Conservation (phyloP, 2,113 vertebrate species). For the Oriolus oriolus region DNA sequence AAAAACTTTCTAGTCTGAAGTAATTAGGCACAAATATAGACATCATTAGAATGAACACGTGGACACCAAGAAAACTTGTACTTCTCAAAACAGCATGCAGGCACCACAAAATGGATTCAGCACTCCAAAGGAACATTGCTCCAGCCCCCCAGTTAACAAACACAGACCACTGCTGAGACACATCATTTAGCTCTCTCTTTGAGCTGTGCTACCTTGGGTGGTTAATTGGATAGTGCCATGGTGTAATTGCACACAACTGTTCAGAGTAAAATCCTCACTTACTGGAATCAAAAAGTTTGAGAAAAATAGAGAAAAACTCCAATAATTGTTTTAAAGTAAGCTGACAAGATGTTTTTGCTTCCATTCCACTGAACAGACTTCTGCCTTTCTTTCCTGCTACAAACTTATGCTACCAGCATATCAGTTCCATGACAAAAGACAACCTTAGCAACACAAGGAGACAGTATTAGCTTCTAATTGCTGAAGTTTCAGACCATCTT, state of each 20-base stretch:
- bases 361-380: background rate
- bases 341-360: background rate
- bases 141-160: background rate
- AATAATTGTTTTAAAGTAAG: background rate
- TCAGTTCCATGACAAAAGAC: background rate
- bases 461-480: background rate
- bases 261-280: background rate
- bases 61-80: background rate
- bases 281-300: background rate
- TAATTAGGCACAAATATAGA: background rate
- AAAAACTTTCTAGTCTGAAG: background rate
- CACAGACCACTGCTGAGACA: background rate
- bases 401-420: background rate
- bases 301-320: background rate
- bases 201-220: slow-evolving; percentile 10
- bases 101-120: background rate
- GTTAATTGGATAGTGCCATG: slow-evolving; percentile 9
- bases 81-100: background rate
- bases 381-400: background rate
- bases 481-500: background rate
- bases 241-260: slow-evolving; percentile 2
- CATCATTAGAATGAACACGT: background rate
- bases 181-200: background rate
- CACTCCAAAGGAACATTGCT: background rate
- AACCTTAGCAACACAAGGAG: background rate